Evolutionary conservation across 2,797 vertebrate genomes (phyloP).

Genomic region (Anomalospiza imberbis): DNA sequence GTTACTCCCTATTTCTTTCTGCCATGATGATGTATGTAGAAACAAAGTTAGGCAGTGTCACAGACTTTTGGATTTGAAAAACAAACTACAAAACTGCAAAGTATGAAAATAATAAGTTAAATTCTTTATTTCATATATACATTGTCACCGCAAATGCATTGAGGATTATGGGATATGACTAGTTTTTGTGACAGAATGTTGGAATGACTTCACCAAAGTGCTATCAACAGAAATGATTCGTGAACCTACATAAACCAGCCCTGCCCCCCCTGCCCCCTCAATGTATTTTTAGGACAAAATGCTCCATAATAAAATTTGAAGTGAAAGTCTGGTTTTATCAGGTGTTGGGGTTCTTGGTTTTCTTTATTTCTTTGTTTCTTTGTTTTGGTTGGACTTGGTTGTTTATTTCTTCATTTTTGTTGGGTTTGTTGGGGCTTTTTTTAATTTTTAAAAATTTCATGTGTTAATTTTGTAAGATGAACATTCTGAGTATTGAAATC

Average conservation of each 20-base stretch:
- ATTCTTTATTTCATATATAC: background rate
- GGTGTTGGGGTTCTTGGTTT: background rate
- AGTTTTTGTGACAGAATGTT: background rate
- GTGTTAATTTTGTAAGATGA: background rate
- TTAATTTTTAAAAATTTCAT: background rate
- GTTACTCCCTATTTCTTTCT: background rate
- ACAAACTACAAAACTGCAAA: background rate
- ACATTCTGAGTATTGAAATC: background rate
- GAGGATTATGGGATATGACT: background rate
- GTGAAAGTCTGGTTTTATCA: background rate
- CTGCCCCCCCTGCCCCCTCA: rapidly evolving
- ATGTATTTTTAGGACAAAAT: background rate
- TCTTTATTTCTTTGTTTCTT: background rate
- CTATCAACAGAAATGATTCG: background rate
- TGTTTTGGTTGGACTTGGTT: background rate
- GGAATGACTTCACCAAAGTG: background rate
- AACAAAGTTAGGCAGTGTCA: background rate
- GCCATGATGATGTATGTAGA: background rate
- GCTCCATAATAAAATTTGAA: background rate
- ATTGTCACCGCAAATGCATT: background rate
- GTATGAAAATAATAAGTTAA: background rate
- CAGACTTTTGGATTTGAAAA: background rate
- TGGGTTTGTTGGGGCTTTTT: rapidly evolving
- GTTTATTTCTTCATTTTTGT: background rate
- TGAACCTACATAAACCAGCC: background rate